These are phyloP conservation scores for Junonia oenone DNA, from an alignment of 2,888 invertebrate genomes.

Conservation along the genomic window DNA sequence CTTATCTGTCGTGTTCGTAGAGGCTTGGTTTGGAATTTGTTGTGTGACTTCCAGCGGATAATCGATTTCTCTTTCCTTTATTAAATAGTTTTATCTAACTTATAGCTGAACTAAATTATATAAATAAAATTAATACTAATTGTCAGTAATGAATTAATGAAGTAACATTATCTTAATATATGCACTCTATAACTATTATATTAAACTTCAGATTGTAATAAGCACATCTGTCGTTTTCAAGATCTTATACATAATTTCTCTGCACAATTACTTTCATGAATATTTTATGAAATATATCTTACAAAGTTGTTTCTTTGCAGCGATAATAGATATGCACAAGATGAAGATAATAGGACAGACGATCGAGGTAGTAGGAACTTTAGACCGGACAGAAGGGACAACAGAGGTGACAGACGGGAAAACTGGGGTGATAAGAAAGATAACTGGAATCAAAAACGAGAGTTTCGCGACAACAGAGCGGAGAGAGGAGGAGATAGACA, in stretches of 20 bases:
- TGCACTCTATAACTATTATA: no score
- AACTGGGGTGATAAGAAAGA: constrained; percentile 1
- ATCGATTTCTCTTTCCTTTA: constrained; percentile 10
- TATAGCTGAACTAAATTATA: not conserved
- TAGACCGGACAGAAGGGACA: constrained; percentile 39
- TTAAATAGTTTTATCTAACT: not conserved
- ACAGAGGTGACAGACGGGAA: constrained; percentile 38
- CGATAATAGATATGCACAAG: constrained; percentile 46
- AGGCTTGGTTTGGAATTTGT: constrained; percentile 46
- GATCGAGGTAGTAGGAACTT: constrained; percentile 38
- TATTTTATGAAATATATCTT: no score
- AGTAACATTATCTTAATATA: not conserved
- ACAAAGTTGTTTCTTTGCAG: constrained; percentile 26
- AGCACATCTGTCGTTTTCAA: no score
- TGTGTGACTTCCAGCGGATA: constrained; percentile 21
- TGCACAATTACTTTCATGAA: no score
- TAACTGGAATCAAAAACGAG: constrained; percentile 41
- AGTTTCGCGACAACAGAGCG: constrained; percentile 38
- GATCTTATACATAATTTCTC: no score
- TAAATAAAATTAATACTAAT: not conserved
- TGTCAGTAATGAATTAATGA: not conserved
- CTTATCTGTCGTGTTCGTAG: constrained; percentile 29
- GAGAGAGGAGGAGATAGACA: constrained; percentile 36
- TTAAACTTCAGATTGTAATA: no score
- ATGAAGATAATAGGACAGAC: constrained; percentile 46